These are phyloP conservation scores for Gallinago media DNA, from an alignment of 2,113 vertebrate species.

Conservation along the genomic window DNA sequence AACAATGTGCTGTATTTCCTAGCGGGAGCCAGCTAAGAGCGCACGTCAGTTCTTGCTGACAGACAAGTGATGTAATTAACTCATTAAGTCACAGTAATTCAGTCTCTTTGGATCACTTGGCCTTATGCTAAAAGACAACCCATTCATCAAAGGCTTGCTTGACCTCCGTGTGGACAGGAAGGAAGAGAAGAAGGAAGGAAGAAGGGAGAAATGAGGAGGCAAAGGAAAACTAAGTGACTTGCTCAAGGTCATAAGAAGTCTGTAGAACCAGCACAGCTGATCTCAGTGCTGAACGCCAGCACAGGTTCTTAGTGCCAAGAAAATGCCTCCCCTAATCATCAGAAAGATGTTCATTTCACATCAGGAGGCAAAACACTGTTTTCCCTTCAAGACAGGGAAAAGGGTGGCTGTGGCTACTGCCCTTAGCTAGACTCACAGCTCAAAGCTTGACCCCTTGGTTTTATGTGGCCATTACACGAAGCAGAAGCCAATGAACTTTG, in stretches of 20 bases:
- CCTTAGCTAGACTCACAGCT: not conserved
- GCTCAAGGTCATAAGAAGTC: not conserved
- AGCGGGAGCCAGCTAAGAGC: not conserved
- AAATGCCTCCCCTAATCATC: not conserved
- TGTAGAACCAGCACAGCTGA: not conserved
- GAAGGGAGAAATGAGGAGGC: not conserved
- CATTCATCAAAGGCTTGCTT: not conserved
- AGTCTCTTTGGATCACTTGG: slow-evolving; percentile 1
- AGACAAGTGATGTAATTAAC: not conserved
- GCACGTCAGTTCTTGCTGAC: not conserved
- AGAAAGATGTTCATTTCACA: not conserved
- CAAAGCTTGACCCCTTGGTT: not conserved
- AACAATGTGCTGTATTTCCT: not conserved
- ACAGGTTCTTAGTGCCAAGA: not conserved
- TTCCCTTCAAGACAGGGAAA: not conserved
- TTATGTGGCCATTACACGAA: too few species aligned
- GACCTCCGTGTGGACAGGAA: not conserved
- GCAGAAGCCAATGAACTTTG: too few species aligned
- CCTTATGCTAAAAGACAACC: not conserved
- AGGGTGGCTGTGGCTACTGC: not conserved
- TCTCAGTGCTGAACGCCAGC: not conserved
- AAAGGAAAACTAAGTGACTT: not conserved
- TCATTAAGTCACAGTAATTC: slow-evolving; percentile 32
- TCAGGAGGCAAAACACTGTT: not conserved
- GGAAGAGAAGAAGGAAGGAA: not conserved